Base-by-base conservation (phyloP, 2,113 vertebrate genomes). In the Upupa epops region DNA sequence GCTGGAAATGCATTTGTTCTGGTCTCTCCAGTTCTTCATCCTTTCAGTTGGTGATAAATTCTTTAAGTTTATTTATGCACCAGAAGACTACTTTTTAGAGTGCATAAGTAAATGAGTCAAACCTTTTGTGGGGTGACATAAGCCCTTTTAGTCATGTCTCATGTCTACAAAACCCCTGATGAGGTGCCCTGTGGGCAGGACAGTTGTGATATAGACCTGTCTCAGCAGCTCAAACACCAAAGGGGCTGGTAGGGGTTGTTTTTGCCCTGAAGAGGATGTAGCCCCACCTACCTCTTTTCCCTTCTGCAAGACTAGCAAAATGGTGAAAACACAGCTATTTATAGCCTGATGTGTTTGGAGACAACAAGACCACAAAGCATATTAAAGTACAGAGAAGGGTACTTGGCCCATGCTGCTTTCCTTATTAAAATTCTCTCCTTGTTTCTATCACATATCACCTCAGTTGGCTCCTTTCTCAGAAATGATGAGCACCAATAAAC, bases 141-240 rank as follows among this genome's bases (percentile, higher is more conserved):
- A 81, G 31, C 17, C 11, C 9, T 42, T 16, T 24, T 19, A 20
- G 34, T 42, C 3, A 4, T 0, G 0, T 11, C 17, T 16, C 0
- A 0, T n/a, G 14, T 29, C 69, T 32, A 46, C 21, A 13, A 17
- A 51, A 7, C 31, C 7, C 4, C 32, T 0, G 0, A 3, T 4
- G 17, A 13, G 25, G 25, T 8, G 52, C 22, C 75, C 3, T 0
- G 54, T 10, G 11, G 21, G 48, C 34, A 76, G 51, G n/a, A 40
- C 13, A 45, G 55, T 6, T 28, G 64, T 31, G n/a, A 18, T 29
- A 37, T 52, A 75, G 58, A 48, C 8, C 45, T 42, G 14, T 22
- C 37, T 46, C 48, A 45, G 36, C 32, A 49, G 19, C 26, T 78
- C 36, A 19, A 0, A 0, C 9, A 3, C n/a, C 1, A 0, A 29